phyloP scores from a whole-genome alignment of 2,888 invertebrate species.

The Amaurobius ferox region DNA sequence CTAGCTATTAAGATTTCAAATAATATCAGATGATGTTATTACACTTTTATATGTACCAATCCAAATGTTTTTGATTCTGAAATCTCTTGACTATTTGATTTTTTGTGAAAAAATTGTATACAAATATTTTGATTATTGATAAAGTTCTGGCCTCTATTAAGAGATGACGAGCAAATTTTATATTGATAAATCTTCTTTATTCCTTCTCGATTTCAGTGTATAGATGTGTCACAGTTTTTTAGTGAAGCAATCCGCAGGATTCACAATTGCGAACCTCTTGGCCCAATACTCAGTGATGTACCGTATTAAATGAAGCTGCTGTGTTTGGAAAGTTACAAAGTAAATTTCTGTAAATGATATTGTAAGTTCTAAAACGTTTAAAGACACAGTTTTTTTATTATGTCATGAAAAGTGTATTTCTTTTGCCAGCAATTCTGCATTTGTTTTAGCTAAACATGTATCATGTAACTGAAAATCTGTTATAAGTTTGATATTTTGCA shows the following conservation, averaged over 20 bases:
- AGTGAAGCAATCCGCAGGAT: slow-evolving; percentile 73
- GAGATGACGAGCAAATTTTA: slow-evolving; percentile 1
- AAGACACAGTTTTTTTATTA: background rate
- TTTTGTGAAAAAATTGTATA: background rate
- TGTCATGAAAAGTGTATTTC: background rate
- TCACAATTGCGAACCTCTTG: slow-evolving; percentile 72
- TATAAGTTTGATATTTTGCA: too few relatives aligned
- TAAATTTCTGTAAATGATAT: background rate
- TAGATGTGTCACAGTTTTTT: slow-evolving; percentile 72
- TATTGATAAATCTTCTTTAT: slow-evolving; percentile 46
- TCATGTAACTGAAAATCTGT: too few relatives aligned
- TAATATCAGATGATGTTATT: too few relatives aligned
- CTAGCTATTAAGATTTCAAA: too few relatives aligned
- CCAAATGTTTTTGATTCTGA: background rate
- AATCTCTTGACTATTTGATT: background rate
- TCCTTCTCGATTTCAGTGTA: slow-evolving; percentile 69
- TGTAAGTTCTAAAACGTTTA: background rate
- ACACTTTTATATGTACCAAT: too few relatives aligned
- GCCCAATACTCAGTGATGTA: slow-evolving; percentile 71
- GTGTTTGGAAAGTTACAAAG: background rate
- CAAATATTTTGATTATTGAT: background rate
- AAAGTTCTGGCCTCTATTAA: slow-evolving; percentile 7
- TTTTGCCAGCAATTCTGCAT: too few relatives aligned
- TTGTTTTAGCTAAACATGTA: too few relatives aligned
- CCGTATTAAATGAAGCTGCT: slow-evolving; percentile 60